Evolutionary conservation across 2,888 invertebrate genomes (phyloP).

Genomic region (Troilus luridus): DNA sequence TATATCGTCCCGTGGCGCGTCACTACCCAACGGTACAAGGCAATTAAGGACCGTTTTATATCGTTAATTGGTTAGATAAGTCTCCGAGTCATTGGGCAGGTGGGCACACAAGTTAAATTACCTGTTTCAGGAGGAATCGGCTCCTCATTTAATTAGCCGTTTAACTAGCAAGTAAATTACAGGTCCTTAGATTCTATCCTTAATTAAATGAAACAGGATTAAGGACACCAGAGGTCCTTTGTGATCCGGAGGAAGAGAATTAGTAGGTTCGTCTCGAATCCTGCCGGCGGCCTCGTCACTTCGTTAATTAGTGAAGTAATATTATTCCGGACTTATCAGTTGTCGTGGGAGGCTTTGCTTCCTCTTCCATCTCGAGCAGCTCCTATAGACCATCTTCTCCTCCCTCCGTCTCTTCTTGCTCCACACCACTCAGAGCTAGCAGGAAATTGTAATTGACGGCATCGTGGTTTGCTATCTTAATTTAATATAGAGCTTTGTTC

Average conservation of each 20-base stretch:
- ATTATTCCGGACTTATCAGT: constrained; percentile 35
- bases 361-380: not conserved
- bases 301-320: constrained; percentile 47
- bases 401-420: not conserved
- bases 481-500: not conserved
- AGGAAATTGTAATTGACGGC: not conserved
- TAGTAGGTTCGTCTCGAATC: constrained; percentile 26
- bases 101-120: constrained; percentile 47
- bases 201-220: constrained; percentile 59
- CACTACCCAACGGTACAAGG: not conserved
- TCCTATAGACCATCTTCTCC: not conserved
- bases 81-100: not conserved
- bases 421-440: not conserved
- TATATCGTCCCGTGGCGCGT: constrained; percentile 4
- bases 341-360: not conserved
- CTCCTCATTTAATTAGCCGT: constrained; percentile 49
- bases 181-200: not conserved
- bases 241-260: constrained; percentile 28
- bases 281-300: not conserved
- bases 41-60: constrained; percentile 47
- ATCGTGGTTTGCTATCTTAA: not conserved
- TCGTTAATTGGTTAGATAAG: constrained; percentile 47
- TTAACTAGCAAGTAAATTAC: constrained; percentile 56
- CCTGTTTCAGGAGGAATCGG: constrained; percentile 36
- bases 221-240: constrained; percentile 49